Percentiles rank a stretch among this genome's conserved stretches.
Conservation (phyloP, 2,888 invertebrate species). For the Epirrita christyi region DNA sequence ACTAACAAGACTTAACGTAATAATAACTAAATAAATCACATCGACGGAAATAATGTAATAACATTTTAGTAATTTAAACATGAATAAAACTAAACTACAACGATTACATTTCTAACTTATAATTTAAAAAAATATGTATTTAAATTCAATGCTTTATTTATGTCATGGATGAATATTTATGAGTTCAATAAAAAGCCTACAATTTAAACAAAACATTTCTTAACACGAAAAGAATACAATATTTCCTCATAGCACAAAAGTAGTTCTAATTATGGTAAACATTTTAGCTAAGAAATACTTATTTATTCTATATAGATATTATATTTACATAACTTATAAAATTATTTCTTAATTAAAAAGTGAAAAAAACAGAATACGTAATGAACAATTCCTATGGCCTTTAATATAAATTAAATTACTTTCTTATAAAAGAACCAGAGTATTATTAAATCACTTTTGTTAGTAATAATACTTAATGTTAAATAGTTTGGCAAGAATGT, state of each 20-base stretch:
- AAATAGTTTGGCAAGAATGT: slow-evolving; percentile 7
- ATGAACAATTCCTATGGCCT: slow-evolving; percentile 14
- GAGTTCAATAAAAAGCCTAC: too few species aligned
- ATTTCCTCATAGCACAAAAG: not conserved
- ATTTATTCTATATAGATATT: too few species aligned
- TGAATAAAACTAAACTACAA: too few species aligned
- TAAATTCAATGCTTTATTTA: too few species aligned
- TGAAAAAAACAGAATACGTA: not conserved
- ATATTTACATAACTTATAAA: too few species aligned
- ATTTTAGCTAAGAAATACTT: too few species aligned
- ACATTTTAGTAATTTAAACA: too few species aligned
- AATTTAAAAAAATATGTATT: too few species aligned
- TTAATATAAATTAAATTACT: not conserved
- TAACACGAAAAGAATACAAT: not conserved
- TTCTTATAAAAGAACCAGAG: not conserved
- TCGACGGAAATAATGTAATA: not conserved
- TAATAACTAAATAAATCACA: slow-evolving; percentile 44
- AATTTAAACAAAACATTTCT: too few species aligned
- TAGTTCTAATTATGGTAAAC: not conserved
- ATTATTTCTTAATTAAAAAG: too few species aligned
- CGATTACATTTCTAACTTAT: too few species aligned
- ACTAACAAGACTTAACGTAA: slow-evolving; percentile 65
- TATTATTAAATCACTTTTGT: not conserved
- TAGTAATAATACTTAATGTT: not conserved
- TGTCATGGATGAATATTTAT: too few species aligned